A percentile compares a stretch with the other conserved stretches of the same genome.
Evolutionary conservation across 2,888 invertebrate genomes (phyloP).

Genomic region (Drosophila antonietae): DNA sequence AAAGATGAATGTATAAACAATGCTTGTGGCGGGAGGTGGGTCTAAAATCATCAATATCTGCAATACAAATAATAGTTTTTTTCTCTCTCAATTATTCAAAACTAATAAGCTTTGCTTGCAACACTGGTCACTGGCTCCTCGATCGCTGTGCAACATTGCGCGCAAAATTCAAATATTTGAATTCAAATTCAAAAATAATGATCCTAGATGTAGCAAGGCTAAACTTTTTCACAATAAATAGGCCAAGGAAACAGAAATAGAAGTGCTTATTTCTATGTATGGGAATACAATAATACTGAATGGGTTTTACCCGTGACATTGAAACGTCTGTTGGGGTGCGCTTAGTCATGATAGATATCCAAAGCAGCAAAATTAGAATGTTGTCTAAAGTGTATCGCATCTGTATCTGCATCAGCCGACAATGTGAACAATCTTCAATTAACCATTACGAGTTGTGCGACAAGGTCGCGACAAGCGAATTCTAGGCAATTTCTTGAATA

Average conservation of each 20-base stretch:
- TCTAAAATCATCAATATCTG: conserved; percentile 4
- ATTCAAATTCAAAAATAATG: conserved; percentile 10
- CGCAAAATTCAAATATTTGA: conserved; percentile 19
- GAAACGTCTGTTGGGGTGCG: conserved; percentile 18
- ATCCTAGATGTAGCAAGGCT: background rate
- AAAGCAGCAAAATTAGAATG: conserved; percentile 42
- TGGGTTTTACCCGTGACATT: conserved; percentile 32
- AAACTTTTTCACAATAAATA: conserved; percentile 22
- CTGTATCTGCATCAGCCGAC: conserved; percentile 33
- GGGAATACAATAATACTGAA: background rate
- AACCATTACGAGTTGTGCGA: conserved; percentile 59
- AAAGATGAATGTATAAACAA: conserved; percentile 39
- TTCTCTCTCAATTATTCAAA: background rate
- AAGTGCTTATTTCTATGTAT: background rate
- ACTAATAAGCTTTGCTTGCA: conserved; percentile 2
- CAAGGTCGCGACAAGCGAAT: conserved; percentile 63
- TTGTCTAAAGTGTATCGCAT: conserved; percentile 28
- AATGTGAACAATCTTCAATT: conserved; percentile 71
- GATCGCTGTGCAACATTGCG: conserved; percentile 31
- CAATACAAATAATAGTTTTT: background rate
- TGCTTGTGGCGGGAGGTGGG: conserved; percentile 5
- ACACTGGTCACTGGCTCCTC: conserved; percentile 15
- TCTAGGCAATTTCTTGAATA: conserved; percentile 52
- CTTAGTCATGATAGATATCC: conserved; percentile 17
- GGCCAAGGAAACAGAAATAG: conserved; percentile 29